These are phyloP conservation scores for Tenualosa ilisha DNA, from an alignment of 2,797 vertebrate genomes.

Conservation along the genomic window DNA sequence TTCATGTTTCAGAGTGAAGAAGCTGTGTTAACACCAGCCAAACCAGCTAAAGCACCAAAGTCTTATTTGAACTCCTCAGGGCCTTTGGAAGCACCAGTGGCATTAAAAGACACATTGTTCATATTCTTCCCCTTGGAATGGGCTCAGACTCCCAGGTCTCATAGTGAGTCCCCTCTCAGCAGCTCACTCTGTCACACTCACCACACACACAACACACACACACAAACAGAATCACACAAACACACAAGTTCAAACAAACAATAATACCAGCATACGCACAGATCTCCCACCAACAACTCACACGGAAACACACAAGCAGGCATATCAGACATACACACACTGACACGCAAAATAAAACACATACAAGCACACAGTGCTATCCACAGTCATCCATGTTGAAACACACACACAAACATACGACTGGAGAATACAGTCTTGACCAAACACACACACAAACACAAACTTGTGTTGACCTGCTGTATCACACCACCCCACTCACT, in stretches of 20 bases:
- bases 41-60: too few relatives aligned
- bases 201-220: not conserved
- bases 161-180: not conserved
- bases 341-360: too few relatives aligned
- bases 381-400: too few relatives aligned
- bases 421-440: not conserved
- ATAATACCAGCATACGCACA: not conserved
- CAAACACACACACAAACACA: not conserved
- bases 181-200: not conserved
- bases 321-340: not conserved
- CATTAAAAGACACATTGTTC: not conserved
- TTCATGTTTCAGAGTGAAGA: too few relatives aligned
- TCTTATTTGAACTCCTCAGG: too few relatives aligned
- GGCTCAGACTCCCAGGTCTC: not conserved
- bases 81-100: too few relatives aligned
- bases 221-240: too few relatives aligned
- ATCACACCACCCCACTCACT: too few relatives aligned
- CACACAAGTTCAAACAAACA: too few relatives aligned
- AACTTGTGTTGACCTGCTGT: not conserved
- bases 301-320: not conserved
- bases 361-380: too few relatives aligned
- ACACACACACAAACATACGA: not conserved
- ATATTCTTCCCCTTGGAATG: not conserved
- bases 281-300: not conserved
- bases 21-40: too few relatives aligned